These are phyloP conservation scores for Epinephelus awoara DNA, from an alignment of 2,797 vertebrate genomes.

Conservation along the genomic window DNA sequence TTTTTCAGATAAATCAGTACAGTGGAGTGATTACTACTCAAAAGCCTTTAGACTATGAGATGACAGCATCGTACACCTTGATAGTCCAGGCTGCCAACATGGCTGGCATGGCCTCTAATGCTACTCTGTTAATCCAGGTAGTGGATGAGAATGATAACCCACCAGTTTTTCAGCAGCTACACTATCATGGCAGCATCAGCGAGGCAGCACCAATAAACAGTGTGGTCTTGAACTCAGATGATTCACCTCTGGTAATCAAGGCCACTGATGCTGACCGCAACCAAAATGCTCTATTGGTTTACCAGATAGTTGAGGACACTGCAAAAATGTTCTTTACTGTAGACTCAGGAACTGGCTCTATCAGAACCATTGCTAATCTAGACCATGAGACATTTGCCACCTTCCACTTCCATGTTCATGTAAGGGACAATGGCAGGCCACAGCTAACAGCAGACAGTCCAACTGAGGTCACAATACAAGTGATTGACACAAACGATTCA, in stretches of 20 bases:
- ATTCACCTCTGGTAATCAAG: conserved; percentile 92
- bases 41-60: conserved; percentile 92
- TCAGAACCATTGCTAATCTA: conserved; percentile 94
- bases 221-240: conserved; percentile 88
- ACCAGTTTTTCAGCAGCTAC: conserved; percentile 92
- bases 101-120: conserved; percentile 96
- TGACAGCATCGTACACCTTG: conserved; percentile 87
- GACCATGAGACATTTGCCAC: conserved; percentile 93
- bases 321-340: conserved; percentile 96
- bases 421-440: conserved; percentile 94
- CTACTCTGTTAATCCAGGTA: conserved; percentile 90
- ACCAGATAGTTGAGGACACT: conserved; percentile 96
- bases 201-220: conserved; percentile 95
- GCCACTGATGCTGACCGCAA: conserved; percentile 94
- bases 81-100: conserved; percentile 94
- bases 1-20: conserved; percentile 95
- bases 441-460: conserved; percentile 95
- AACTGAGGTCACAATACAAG: conserved; percentile 93
- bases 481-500: conserved; percentile 96
- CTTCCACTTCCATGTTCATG: conserved; percentile 95
- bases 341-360: conserved; percentile 96
- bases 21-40: conserved; percentile 95
- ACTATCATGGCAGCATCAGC: conserved; percentile 92
- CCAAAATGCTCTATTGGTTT: conserved; percentile 94
- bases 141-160: conserved; percentile 96